Base-by-base conservation (phyloP, 2,113 vertebrate genomes). In the Hippocampus zosterae region DNA sequence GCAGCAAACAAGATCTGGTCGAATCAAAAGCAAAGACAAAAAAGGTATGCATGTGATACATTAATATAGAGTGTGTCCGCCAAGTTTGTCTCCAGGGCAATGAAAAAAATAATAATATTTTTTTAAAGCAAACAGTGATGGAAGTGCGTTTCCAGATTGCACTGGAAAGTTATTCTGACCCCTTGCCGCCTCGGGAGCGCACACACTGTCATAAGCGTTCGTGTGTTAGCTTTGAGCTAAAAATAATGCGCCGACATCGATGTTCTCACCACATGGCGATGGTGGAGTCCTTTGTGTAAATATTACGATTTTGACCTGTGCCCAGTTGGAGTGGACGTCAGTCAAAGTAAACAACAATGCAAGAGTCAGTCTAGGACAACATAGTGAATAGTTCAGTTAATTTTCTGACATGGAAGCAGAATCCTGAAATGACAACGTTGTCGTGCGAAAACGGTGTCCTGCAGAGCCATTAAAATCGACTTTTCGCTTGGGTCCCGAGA, bases 51-150 rank as follows among this genome's bases (percentile, higher is more conserved):
- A 13, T 60, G 57, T 7, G 57, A 33, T 19, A 33, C 57, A 60
- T 60, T 60, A 60, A 60, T 60, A 60, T 29, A 60, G 57, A 60
- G 57, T 60, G 57, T 29, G 25, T 60, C 18, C 16, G 27, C 27
- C 8, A 16, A 27, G 57, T 5, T 60, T 57, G 55, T 11, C 23
- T 27, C 11, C 8, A 57, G 55, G 55, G 12, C 55, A 23, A 25
- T 23, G 18, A 3, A 29, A n/a, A n/a, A n/a, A n/a, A n/a, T n/a
- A n/a, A n/a, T n/a, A n/a, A n/a, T n/a, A n/a, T n/a, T n/a, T n/a
- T n/a, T n/a, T n/a, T n/a, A n/a, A 33, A 60, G 57, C 15, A 60
- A 60, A 60, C 57, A 33, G 27, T 33, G 27, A 60, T 25, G n/a
- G 23, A 27, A 25, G 12, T 27, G 11, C 11, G 27, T 60, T 60